A percentile compares a stretch with the other conserved stretches of the same genome.
Evolutionary conservation across 2,797 vertebrate species (phyloP).

Genomic region (Hemitrygon akajei): DNA sequence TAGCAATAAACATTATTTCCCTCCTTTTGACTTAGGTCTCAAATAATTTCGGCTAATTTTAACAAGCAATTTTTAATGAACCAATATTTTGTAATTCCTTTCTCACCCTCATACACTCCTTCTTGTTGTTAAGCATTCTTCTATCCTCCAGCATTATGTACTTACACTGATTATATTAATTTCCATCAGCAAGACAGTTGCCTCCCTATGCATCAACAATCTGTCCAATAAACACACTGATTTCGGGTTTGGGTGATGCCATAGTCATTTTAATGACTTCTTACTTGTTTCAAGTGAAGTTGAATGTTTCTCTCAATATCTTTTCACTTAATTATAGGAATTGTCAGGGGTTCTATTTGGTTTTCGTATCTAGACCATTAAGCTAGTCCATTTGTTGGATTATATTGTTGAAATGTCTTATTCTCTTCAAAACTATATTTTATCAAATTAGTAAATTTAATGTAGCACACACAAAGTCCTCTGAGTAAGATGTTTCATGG

Average conservation of each 20-base stretch:
- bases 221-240: not conserved
- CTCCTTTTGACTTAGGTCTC: not conserved
- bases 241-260: not conserved
- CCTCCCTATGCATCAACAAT: not conserved
- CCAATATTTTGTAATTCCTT: not conserved
- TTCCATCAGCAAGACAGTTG: not conserved
- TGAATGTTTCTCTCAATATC: not conserved
- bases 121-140: not conserved
- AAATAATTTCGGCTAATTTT: not conserved
- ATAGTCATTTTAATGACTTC: not conserved
- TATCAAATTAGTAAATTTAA: not conserved
- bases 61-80: not conserved
- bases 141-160: not conserved
- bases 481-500: not conserved
- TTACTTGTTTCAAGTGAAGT: not conserved
- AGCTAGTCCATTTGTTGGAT: not conserved
- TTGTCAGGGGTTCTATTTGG: not conserved
- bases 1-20: not conserved
- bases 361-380: not conserved
- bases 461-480: not conserved
- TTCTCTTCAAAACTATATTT: not conserved
- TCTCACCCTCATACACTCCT: not conserved
- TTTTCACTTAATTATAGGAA: not conserved
- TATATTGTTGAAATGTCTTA: not conserved
- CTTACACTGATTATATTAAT: not conserved